Percentiles rank a stretch among this genome's conserved stretches.
Evolutionary conservation across 2,888 invertebrate genomes (phyloP).

Genomic region (Trachelus tabidus): DNA sequence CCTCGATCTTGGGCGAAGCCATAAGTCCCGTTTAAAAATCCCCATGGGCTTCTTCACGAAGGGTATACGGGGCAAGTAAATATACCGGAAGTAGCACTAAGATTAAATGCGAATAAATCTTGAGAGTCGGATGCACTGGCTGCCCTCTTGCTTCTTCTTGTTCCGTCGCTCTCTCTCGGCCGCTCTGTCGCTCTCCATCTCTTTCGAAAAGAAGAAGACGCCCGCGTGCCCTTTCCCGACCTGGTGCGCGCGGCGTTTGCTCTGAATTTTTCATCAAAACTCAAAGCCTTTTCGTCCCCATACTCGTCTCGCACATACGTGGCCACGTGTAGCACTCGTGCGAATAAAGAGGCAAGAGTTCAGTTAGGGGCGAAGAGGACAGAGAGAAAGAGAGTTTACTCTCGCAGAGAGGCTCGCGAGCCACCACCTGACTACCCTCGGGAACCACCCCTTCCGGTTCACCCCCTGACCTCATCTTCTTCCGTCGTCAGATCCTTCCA

Average conservation of each 20-base stretch:
- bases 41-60: background rate
- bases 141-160: background rate
- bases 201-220: background rate
- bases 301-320: background rate
- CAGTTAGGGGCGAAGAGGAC: background rate
- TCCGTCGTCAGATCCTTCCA: background rate
- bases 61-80: background rate
- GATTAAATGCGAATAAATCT: background rate
- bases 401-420: background rate
- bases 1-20: constrained; percentile 29
- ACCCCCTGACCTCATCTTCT: background rate
- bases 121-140: accelerated
- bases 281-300: background rate
- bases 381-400: background rate
- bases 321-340: background rate
- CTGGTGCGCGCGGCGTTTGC: background rate
- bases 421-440: background rate
- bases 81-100: background rate
- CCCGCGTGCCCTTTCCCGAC: background rate
- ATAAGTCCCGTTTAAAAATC: background rate
- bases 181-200: background rate
- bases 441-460: background rate
- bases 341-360: background rate
- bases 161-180: no score
- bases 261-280: background rate